These are phyloP conservation scores for Goniozus legneri DNA, from an alignment of 1,140 invertebrate species.

Conservation along the genomic window DNA sequence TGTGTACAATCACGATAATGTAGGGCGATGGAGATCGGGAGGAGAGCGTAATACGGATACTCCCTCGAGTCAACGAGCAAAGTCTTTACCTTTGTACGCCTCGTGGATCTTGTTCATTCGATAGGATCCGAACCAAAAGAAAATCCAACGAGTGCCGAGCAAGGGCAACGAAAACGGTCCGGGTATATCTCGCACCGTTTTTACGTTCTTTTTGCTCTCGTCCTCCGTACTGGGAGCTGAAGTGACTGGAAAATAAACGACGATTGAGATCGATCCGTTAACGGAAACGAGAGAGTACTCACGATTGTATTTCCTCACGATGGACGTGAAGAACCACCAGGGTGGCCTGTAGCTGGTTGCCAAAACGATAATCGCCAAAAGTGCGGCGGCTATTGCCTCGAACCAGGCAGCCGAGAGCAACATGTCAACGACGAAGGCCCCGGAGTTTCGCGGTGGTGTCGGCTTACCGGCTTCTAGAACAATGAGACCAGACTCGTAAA, in stretches of 20 bases:
- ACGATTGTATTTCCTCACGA: not conserved
- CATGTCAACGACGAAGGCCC: slow-evolving; percentile 20
- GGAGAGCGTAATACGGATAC: slow-evolving; percentile 20
- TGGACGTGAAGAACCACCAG: slow-evolving; percentile 43
- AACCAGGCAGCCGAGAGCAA: slow-evolving; percentile 38
- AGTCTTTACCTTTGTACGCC: slow-evolving; percentile 68
- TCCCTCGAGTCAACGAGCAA: slow-evolving; percentile 8
- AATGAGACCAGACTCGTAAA: slow-evolving; percentile 10
- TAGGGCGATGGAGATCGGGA: slow-evolving; percentile 6
- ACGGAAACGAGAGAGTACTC: too few relatives aligned
- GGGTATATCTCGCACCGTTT: slow-evolving; percentile 56
- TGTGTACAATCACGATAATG: slow-evolving; percentile 10
- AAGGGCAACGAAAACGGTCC: slow-evolving; percentile 72
- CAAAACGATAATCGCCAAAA: slow-evolving; percentile 37
- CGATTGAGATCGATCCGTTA: too few relatives aligned
- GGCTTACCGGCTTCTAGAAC: slow-evolving; percentile 13
- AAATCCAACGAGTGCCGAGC: slow-evolving; percentile 80
- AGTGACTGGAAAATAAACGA: too few relatives aligned
- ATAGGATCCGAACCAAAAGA: slow-evolving; percentile 64
- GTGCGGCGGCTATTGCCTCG: slow-evolving; percentile 35
- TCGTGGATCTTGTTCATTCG: slow-evolving; percentile 73
- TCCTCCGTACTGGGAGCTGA: too few relatives aligned
- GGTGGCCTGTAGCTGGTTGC: slow-evolving; percentile 40
- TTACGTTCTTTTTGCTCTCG: slow-evolving; percentile 18
- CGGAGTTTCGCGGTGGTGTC: not conserved